Evolutionary conservation across 2,888 invertebrate species (phyloP).

Genomic region (Calameuta idolon): DNA sequence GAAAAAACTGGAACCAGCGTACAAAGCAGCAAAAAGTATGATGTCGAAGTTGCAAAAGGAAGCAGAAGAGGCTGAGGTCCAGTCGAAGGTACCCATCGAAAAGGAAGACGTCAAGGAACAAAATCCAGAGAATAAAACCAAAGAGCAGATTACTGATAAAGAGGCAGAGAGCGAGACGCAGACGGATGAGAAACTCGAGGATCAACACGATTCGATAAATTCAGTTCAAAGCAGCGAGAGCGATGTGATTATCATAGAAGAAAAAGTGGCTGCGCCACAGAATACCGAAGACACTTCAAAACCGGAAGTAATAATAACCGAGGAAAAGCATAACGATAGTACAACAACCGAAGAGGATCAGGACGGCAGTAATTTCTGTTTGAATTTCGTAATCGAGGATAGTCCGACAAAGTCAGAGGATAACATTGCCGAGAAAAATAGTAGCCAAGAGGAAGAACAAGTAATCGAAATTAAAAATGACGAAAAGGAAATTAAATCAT

Average conservation of each 20-base stretch:
- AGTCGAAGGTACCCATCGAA: slow-evolving; percentile 30
- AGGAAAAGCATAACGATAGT: slow-evolving; percentile 14
- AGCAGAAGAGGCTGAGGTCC: slow-evolving; percentile 38
- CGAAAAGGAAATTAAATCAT: slow-evolving; percentile 10
- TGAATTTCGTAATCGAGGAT: slow-evolving; percentile 11
- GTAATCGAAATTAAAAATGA: background rate
- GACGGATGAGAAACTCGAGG: slow-evolving; percentile 1
- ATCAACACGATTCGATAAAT: background rate
- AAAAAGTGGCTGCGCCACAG: background rate
- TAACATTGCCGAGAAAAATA: background rate
- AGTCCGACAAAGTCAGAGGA: slow-evolving; percentile 12
- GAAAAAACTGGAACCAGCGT: slow-evolving; percentile 24
- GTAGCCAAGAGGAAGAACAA: background rate
- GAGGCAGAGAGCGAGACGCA: background rate
- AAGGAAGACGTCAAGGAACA: slow-evolving; percentile 28
- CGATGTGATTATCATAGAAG: slow-evolving; percentile 5
- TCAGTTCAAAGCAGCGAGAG: background rate
- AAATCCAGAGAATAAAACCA: slow-evolving; percentile 3
- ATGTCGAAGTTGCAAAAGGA: slow-evolving; percentile 38
- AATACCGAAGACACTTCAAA: slow-evolving; percentile 30
- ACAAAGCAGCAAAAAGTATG: slow-evolving; percentile 24
- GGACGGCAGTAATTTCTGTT: background rate
- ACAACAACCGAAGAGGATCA: background rate
- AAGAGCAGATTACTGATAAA: background rate
- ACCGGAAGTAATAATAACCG: slow-evolving; percentile 12